Conservation (phyloP, 2,888 invertebrate species). For the Melolontha melolontha region DNA sequence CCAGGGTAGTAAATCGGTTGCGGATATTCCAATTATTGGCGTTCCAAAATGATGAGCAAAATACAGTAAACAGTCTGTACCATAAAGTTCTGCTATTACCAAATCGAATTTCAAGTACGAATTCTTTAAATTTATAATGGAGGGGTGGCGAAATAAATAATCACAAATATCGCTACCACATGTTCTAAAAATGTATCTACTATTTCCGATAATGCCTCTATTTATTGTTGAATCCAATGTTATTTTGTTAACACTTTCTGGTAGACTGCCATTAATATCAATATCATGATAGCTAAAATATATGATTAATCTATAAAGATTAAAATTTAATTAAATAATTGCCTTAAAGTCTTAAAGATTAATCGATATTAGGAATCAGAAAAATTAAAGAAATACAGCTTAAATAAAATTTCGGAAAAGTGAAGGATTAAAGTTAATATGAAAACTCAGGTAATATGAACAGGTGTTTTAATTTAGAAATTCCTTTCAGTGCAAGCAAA, state of each 20-base stretch:
- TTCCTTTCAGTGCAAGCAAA: too few species aligned
- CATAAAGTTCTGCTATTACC: slow-evolving; percentile 71
- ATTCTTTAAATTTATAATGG: slow-evolving; percentile 41
- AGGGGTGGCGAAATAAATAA: slow-evolving; percentile 41
- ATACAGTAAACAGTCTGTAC: slow-evolving; percentile 72
- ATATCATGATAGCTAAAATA: slow-evolving; percentile 51
- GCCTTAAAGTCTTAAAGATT: too few species aligned
- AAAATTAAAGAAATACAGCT: too few species aligned
- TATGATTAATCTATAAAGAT: background rate
- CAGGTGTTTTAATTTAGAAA: too few species aligned
- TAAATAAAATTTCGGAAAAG: too few species aligned
- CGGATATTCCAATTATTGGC: slow-evolving; percentile 70
- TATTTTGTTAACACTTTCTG: slow-evolving; percentile 50
- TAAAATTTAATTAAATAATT: too few species aligned
- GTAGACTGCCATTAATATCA: slow-evolving; percentile 50
- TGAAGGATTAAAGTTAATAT: too few species aligned
- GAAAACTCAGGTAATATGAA: too few species aligned
- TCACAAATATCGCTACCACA: slow-evolving; percentile 45
- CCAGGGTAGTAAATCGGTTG: slow-evolving; percentile 71
- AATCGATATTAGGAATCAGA: too few species aligned
- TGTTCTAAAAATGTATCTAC: slow-evolving; percentile 41
- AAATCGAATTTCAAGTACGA: slow-evolving; percentile 56
- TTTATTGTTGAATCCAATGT: slow-evolving; percentile 42
- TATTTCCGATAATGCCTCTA: slow-evolving; percentile 30
- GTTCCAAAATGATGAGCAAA: slow-evolving; percentile 69